Conservation (phyloP, 2,888 invertebrate genomes). For the Drosophila falleni region DNA sequence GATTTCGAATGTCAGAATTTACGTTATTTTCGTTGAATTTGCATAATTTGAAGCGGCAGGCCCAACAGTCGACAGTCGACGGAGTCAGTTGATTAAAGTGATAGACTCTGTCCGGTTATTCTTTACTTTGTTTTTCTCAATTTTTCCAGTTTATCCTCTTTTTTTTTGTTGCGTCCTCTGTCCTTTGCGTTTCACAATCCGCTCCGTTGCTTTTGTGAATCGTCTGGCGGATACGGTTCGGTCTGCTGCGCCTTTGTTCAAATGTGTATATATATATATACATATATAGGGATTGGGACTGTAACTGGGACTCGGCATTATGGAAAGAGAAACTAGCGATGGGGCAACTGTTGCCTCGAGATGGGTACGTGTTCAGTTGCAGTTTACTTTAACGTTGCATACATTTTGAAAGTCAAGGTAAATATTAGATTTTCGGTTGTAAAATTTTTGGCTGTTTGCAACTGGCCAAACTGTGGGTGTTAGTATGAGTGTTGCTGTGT, state of each 20-base stretch:
- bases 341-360: conserved; percentile 14
- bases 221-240: conserved; percentile 62
- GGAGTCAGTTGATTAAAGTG: conserved; percentile 75
- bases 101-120: conserved; percentile 64
- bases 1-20: conserved; percentile 67
- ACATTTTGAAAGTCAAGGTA: conserved; percentile 77
- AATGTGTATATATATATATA: conserved; percentile 35
- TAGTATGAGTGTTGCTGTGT: conserved; percentile 3
- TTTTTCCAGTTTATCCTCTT: conserved; percentile 6
- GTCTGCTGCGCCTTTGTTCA: conserved; percentile 70
- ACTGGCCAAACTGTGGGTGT: conserved; percentile 28
- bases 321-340: background rate
- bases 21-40: conserved; percentile 76
- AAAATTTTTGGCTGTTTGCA: conserved; percentile 69
- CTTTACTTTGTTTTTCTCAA: conserved; percentile 8
- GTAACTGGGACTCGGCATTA: conserved; percentile 7
- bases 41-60: conserved; percentile 68
- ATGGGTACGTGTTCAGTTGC: conserved; percentile 64
- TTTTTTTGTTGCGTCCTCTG: background rate
- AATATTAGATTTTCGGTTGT: conserved; percentile 78
- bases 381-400: conserved; percentile 70
- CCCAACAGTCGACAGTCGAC: conserved; percentile 26
- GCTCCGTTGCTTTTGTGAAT: conserved; percentile 39
- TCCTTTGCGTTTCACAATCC: conserved; percentile 18
- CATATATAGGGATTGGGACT: background rate